Conservation (phyloP, 1,140 invertebrate species). For the Penaeus indicus region DNA sequence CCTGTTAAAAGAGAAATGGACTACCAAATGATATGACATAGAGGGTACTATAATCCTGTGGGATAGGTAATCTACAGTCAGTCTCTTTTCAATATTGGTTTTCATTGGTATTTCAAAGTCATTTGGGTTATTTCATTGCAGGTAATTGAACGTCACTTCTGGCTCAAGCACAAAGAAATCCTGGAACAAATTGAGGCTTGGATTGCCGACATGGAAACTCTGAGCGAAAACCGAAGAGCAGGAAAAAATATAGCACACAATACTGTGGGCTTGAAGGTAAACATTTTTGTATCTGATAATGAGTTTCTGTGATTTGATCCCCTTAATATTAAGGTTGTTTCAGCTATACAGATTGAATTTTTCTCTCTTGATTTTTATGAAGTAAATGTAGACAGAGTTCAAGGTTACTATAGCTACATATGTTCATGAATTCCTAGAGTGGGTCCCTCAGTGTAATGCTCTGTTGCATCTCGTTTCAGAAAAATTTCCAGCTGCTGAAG, state of each 20-base stretch:
- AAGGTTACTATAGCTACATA: background rate
- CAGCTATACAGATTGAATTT: background rate
- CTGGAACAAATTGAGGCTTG: conserved; percentile 89
- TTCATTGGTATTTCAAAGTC: background rate
- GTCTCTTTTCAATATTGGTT: background rate
- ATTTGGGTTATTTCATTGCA: conserved; percentile 68
- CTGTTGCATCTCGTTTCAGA: conserved; percentile 68
- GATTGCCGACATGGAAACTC: conserved; percentile 87
- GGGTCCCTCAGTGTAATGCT: background rate
- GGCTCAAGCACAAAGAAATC: conserved; percentile 93
- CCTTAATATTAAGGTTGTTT: background rate
- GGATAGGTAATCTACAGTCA: background rate
- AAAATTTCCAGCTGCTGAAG: conserved; percentile 72
- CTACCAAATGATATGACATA: no score
- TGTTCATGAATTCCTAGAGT: background rate
- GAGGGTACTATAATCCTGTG: background rate
- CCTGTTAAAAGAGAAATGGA: no score
- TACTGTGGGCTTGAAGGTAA: conserved; percentile 82
- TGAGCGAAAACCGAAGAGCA: conserved; percentile 81
- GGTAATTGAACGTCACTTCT: conserved; percentile 94
- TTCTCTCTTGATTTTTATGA: no score
- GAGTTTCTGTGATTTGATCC: background rate
- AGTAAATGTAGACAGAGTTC: no score
- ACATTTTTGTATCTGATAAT: background rate
- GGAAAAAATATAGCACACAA: conserved; percentile 82